phyloP scores from a whole-genome alignment of 2,888 invertebrate species.

The Drosophila nr. medialis region DNA sequence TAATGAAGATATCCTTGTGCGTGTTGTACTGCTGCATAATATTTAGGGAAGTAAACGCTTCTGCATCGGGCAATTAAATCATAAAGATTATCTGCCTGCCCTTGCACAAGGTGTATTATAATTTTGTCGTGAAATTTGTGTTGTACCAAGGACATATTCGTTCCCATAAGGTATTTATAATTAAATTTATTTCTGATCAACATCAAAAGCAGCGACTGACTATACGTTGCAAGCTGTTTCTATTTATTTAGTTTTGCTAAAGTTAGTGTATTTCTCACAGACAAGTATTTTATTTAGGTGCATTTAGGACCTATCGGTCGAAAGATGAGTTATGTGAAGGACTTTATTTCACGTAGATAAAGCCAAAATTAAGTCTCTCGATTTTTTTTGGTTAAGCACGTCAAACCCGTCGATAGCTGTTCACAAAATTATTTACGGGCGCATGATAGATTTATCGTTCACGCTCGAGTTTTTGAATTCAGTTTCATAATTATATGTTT shows the following conservation, averaged over 20 bases:
- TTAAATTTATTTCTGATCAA: background rate
- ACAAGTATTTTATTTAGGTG: background rate
- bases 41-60: background rate
- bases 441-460: background rate
- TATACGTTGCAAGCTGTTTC: background rate
- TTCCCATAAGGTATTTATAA: background rate
- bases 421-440: background rate
- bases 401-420: background rate
- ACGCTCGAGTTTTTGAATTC: background rate
- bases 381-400: background rate
- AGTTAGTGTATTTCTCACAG: background rate
- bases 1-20: background rate
- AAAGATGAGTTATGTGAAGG: background rate
- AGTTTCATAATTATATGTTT: background rate
- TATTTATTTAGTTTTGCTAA: background rate
- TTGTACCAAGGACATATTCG: background rate
- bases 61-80: background rate
- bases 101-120: background rate
- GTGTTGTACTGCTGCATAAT: background rate
- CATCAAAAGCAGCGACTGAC: background rate
- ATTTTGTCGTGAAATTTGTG: background rate
- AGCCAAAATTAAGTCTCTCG: background rate
- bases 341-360: background rate
- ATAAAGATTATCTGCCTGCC: background rate
- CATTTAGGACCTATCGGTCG: background rate